Percentiles rank a stretch among this genome's conserved stretches.
These are phyloP conservation scores for Euzophera pinguis DNA, from an alignment of 2,888 invertebrate species.

Conservation along the genomic window DNA sequence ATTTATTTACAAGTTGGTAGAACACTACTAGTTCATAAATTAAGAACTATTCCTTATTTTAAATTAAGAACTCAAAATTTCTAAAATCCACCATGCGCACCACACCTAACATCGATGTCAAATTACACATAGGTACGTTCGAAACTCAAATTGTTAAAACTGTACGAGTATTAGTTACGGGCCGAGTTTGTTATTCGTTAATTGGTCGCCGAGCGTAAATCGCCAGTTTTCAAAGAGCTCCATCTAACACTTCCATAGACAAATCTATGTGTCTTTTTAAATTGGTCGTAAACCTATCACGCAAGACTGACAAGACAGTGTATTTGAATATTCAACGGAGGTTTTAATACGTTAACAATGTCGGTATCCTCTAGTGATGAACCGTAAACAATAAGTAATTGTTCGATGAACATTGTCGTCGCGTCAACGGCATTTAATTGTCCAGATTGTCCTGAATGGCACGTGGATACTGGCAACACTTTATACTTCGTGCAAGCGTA, in stretches of 20 bases:
- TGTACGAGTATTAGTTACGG: slow-evolving; percentile 75
- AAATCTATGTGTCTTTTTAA: slow-evolving; percentile 18
- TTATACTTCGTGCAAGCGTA: too few relatives aligned
- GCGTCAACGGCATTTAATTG: neutral
- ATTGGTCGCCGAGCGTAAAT: slow-evolving; percentile 59
- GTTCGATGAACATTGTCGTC: slow-evolving; percentile 18
- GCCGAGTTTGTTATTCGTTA: slow-evolving; percentile 70
- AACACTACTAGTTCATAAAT: too few relatives aligned
- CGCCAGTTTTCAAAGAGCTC: slow-evolving; percentile 36
- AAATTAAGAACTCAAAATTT: too few relatives aligned
- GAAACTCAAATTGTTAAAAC: slow-evolving; percentile 74
- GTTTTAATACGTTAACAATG: slow-evolving; percentile 67
- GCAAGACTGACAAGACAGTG: slow-evolving; percentile 46
- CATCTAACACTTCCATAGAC: neutral
- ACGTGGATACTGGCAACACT: slow-evolving; percentile 3
- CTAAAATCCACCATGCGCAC: slow-evolving; percentile 32
- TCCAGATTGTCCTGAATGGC: slow-evolving; percentile 1
- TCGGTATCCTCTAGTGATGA: slow-evolving; percentile 59
- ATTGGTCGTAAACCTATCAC: slow-evolving; percentile 33
- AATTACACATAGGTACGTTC: slow-evolving; percentile 64
- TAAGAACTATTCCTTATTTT: too few relatives aligned
- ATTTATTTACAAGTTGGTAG: too few relatives aligned
- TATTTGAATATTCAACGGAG: slow-evolving; percentile 61
- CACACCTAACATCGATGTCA: slow-evolving; percentile 49
- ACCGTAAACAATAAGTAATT: slow-evolving; percentile 64